A percentile compares a stretch with the other conserved stretches of the same genome.
phyloP scores from a whole-genome alignment of 2,888 invertebrate species.

The Chrysomela aeneicollis region DNA sequence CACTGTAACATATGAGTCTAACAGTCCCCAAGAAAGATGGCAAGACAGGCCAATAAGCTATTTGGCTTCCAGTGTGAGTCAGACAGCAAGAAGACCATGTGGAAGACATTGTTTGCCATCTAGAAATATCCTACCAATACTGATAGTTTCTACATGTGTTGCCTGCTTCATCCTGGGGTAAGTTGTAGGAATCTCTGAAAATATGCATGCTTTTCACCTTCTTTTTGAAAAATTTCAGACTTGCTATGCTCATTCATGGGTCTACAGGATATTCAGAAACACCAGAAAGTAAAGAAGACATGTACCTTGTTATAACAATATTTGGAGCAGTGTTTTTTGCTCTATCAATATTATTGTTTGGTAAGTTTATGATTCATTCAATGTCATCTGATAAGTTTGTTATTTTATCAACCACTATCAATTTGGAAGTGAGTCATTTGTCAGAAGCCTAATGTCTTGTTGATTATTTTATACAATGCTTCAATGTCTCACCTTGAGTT shows the following conservation, averaged over 20 bases:
- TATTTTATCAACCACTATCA: too few relatives aligned
- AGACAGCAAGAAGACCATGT: slow-evolving; percentile 67
- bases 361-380: slow-evolving; percentile 55
- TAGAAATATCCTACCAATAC: slow-evolving; percentile 53
- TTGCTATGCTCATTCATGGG: slow-evolving; percentile 71
- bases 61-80: slow-evolving; percentile 62
- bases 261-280: slow-evolving; percentile 67
- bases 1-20: slow-evolving; percentile 75
- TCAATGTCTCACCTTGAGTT: too few relatives aligned
- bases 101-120: slow-evolving; percentile 61
- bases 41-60: slow-evolving; percentile 59
- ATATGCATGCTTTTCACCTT: too few relatives aligned
- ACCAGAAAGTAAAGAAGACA: slow-evolving; percentile 54
- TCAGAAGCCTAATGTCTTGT: too few relatives aligned
- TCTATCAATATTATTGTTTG: slow-evolving; percentile 68
- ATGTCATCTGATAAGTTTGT: background rate
- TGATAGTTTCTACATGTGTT: slow-evolving; percentile 56
- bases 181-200: slow-evolving; percentile 30
- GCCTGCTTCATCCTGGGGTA: slow-evolving; percentile 56
- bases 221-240: slow-evolving; percentile 58
- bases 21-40: slow-evolving; percentile 57
- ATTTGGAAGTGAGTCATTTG: too few relatives aligned
- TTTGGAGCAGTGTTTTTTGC: slow-evolving; percentile 71
- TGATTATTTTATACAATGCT: too few relatives aligned
- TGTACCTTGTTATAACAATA: slow-evolving; percentile 65